Evolutionary conservation across 2,113 vertebrate species (phyloP), one percentile per base, ranked within the genome.

Genomic region (Cyphomyrus plagiostoma): DNA sequence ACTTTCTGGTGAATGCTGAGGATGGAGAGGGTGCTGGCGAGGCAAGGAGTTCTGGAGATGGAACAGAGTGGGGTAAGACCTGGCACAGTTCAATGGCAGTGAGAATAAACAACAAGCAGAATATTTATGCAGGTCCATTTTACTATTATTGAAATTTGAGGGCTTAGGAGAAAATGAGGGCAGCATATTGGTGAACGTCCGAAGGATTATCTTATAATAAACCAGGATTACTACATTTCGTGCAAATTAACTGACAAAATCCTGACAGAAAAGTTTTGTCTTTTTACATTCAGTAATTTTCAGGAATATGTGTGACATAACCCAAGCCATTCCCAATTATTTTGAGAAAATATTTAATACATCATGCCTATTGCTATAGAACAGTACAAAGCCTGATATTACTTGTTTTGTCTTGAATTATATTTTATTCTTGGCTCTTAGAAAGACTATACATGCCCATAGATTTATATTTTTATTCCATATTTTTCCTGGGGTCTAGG

Each of bases 11-110:
- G 90, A 98, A 97, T 52, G 98, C 98, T 35, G 98, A 99, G 95
- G 98, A 99, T 88, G 98, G 98, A 49, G 98, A 99, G 92, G 98
- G 98, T 90, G 98, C 98, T 6, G 98, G 98, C 21, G 98, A 99
- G 93, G 98, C 98, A 53, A 96, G 98, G 90, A 99, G 98, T 95
- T 99, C 98, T 52, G 98, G 98, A 88, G 98, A 99, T 92, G 98
- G 98, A 91, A 99, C 98, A 17, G 98, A 99, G 94, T 99, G 98
- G 98, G 98, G 98, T 99, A 96, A 98, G 97, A 42, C 83, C 19
- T 48, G 17, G 39, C 23, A 80, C 13, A 39, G 30, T 45, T 19
- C 15, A 0, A 45, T 42, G 5, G 6, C 39, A 45, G 11, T 39
- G 30, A 35, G 17, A 39, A 19, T 82, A 21, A 45, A 19, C 39